Evolutionary conservation across 2,888 invertebrate species (phyloP).

Genomic region (Heteromyza rotundicornis): DNA sequence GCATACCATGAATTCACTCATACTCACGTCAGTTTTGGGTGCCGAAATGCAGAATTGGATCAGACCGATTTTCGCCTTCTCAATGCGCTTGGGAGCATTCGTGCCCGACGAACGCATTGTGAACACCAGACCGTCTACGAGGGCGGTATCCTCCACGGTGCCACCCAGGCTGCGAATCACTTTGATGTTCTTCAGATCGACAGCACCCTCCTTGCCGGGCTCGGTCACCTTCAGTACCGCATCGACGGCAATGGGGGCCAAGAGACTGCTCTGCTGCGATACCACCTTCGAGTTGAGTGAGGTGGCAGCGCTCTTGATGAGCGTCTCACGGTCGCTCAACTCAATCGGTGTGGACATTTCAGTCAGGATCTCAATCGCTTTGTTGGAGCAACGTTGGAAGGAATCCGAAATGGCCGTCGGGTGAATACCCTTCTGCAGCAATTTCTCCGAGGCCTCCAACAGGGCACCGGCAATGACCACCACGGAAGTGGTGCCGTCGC

Average conservation of each 20-base stretch:
- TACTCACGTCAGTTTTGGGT: conserved; percentile 94
- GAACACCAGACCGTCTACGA: conserved; percentile 94
- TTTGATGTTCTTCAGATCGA: conserved; percentile 94
- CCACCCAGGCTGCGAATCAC: conserved; percentile 97
- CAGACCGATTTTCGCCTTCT: conserved; percentile 97
- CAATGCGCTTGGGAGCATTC: conserved; percentile 90
- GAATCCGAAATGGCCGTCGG: conserved; percentile 97
- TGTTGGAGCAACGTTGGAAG: conserved; percentile 75
- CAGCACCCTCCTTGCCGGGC: conserved; percentile 72
- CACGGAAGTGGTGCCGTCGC: conserved; percentile 98
- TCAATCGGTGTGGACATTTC: conserved; percentile 87
- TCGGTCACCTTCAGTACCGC: conserved; percentile 80
- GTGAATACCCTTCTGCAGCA: conserved; percentile 93
- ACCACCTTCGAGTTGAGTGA: conserved; percentile 99
- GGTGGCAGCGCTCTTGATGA: conserved; percentile 95
- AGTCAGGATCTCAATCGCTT: conserved; percentile 71
- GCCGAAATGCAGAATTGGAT: conserved; percentile 99
- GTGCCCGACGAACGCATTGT: conserved; percentile 87
- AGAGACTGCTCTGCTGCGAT: conserved; percentile 92
- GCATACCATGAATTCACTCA: conserved; percentile 6
- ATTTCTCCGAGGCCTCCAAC: conserved; percentile 90
- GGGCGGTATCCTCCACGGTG: conserved; percentile 95
- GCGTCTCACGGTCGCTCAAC: conserved; percentile 82
- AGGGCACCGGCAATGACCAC: conserved; percentile 97
- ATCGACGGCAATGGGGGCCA: conserved; percentile 97